Evolutionary conservation across 2,113 vertebrate genomes (phyloP).

Genomic region (Clupea harengus): DNA sequence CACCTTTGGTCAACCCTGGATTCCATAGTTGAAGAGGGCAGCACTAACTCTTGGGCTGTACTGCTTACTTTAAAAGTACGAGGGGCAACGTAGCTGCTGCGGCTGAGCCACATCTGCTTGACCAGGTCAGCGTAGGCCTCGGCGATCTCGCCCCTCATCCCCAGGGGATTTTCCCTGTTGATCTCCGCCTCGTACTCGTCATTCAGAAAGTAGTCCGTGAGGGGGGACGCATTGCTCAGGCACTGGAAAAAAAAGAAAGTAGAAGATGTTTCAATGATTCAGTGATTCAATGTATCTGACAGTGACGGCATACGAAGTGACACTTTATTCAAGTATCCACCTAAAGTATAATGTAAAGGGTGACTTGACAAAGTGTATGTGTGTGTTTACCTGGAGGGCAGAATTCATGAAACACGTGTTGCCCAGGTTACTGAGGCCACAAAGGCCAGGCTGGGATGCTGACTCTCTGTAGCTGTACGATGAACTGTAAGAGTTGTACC

Average conservation of each 20-base stretch:
- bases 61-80: slow-evolving; percentile 89
- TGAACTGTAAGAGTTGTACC: slow-evolving; percentile 83
- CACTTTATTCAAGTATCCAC: neutral
- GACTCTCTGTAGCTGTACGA: slow-evolving; percentile 89
- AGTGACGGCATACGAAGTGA: no score
- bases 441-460: slow-evolving; percentile 86
- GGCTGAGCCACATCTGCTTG: slow-evolving; percentile 96
- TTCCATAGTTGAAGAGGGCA: neutral
- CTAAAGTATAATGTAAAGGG: neutral
- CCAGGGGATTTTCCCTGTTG: slow-evolving; percentile 91
- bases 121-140: slow-evolving; percentile 94
- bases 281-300: no score
- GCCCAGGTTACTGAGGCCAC: slow-evolving; percentile 94
- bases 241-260: slow-evolving; percentile 70
- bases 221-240: slow-evolving; percentile 88
- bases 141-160: slow-evolving; percentile 97
- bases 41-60: neutral
- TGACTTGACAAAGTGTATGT: neutral
- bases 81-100: slow-evolving; percentile 85
- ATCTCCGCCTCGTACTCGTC: slow-evolving; percentile 92
- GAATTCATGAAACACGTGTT: slow-evolving; percentile 99
- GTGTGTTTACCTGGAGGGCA: slow-evolving; percentile 83
- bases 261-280: neutral
- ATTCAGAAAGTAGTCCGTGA: slow-evolving; percentile 93
- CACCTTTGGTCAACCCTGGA: no score